A percentile compares a stretch with the other conserved stretches of the same genome.
Conservation (phyloP, 2,888 invertebrate species). For the Volucella bombylans region DNA sequence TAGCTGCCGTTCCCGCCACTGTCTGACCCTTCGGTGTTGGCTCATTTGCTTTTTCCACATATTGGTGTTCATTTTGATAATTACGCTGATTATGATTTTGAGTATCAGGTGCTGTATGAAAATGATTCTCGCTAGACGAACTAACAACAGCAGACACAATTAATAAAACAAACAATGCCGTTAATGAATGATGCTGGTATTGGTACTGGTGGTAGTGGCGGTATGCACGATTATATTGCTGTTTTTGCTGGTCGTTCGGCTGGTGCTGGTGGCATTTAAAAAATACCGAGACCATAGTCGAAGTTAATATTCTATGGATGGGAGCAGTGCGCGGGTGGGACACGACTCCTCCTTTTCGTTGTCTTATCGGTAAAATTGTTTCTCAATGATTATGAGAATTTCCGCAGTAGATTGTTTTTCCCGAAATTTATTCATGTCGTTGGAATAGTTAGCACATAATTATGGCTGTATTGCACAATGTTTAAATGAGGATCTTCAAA, state of each 20-base stretch:
- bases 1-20: neutral
- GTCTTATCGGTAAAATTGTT: slow-evolving; percentile 51
- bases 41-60: slow-evolving; percentile 41
- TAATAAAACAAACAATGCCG: slow-evolving; percentile 68
- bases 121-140: slow-evolving; percentile 61
- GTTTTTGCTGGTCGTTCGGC: slow-evolving; percentile 19
- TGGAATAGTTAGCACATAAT: slow-evolving; percentile 57
- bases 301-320: slow-evolving; percentile 24
- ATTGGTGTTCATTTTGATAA: slow-evolving; percentile 31
- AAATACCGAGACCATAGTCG: slow-evolving; percentile 67
- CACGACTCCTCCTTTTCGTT: slow-evolving; percentile 36
- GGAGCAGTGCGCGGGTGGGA: slow-evolving; percentile 37
- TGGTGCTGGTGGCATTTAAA: slow-evolving; percentile 44
- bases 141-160: slow-evolving; percentile 62
- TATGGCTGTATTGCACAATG: slow-evolving; percentile 31
- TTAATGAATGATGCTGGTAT: slow-evolving; percentile 50
- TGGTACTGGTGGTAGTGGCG: slow-evolving; percentile 26
- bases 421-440: slow-evolving; percentile 72
- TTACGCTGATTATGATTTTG: slow-evolving; percentile 49
- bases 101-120: slow-evolving; percentile 38
- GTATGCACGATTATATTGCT: neutral
- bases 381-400: slow-evolving; percentile 35
- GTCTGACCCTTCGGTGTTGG: neutral
- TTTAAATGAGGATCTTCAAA: neutral
- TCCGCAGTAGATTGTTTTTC: slow-evolving; percentile 62